Evolutionary conservation across 2,113 vertebrate genomes (phyloP).

Genomic region (Salvelinus alpinus): DNA sequence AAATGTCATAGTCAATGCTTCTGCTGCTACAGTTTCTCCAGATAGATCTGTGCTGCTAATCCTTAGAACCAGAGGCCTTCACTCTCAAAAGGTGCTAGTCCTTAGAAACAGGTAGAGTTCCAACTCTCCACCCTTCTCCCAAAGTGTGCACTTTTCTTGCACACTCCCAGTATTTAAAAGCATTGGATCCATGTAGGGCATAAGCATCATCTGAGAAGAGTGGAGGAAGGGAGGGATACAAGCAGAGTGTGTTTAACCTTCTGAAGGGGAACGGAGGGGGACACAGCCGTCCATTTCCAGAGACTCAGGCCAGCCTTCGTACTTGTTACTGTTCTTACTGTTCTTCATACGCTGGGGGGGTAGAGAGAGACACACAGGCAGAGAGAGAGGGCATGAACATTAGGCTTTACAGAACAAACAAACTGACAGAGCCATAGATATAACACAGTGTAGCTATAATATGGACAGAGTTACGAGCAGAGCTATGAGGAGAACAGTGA

Average conservation of each 20-base stretch:
- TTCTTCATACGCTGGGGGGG: conserved; percentile 83
- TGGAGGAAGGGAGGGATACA: background rate
- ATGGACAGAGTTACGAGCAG: no score
- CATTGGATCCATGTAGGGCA: no score
- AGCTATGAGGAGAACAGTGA: no score
- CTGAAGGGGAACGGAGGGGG: conserved; percentile 73
- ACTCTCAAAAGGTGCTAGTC: background rate
- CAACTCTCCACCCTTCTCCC: no score
- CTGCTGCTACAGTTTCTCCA: background rate
- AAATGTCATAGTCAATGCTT: background rate
- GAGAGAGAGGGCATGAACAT: no score
- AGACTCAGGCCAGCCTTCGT: conserved; percentile 91
- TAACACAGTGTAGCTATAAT: no score
- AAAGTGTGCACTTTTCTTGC: no score
- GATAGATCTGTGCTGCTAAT: no score
- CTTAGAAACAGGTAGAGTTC: no score
- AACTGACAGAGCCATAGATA: no score
- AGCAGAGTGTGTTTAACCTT: conserved; percentile 47
- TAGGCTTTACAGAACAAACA: background rate
- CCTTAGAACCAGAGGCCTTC: no score
- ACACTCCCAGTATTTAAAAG: no score
- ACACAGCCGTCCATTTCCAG: conserved; percentile 92
- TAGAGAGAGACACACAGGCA: background rate
- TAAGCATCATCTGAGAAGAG: background rate
- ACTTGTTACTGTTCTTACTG: conserved; percentile 87